These are phyloP conservation scores for Oreochromis niloticus DNA, from an alignment of 2,113 vertebrate species.

Conservation along the genomic window DNA sequence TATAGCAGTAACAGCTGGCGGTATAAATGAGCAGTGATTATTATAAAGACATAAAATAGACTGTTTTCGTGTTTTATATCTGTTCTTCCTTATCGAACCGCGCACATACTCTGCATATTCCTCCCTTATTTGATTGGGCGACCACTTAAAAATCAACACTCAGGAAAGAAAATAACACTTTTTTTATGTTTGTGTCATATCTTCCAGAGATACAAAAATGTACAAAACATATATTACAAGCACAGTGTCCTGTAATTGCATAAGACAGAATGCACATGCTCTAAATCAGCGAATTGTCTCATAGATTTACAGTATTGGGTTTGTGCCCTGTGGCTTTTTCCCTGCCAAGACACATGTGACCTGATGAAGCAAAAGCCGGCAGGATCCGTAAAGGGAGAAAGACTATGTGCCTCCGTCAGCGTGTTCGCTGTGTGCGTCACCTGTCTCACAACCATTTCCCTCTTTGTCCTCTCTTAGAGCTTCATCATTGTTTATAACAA, in stretches of 20 bases:
- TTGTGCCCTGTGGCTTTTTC: slow-evolving; percentile 1
- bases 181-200: slow-evolving; percentile 14
- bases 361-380: background rate
- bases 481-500: background rate
- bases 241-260: background rate
- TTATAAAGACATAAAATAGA: background rate
- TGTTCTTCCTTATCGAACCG: background rate
- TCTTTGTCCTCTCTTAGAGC: background rate
- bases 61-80: background rate
- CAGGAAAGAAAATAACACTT: slow-evolving; percentile 4
- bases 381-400: background rate
- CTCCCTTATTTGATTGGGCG: background rate
- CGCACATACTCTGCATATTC: background rate
- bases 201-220: slow-evolving; percentile 44
- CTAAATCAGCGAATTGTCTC: background rate
- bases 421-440: background rate
- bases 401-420: background rate
- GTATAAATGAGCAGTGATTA: background rate
- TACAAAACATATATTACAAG: slow-evolving; percentile 29
- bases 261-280: slow-evolving; percentile 31
- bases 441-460: background rate
- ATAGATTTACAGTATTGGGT: background rate
- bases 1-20: background rate
- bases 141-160: background rate
- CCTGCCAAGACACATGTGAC: background rate